Evolutionary conservation across 2,888 invertebrate species (phyloP).

Genomic region (Lycocerus yunnanus): DNA sequence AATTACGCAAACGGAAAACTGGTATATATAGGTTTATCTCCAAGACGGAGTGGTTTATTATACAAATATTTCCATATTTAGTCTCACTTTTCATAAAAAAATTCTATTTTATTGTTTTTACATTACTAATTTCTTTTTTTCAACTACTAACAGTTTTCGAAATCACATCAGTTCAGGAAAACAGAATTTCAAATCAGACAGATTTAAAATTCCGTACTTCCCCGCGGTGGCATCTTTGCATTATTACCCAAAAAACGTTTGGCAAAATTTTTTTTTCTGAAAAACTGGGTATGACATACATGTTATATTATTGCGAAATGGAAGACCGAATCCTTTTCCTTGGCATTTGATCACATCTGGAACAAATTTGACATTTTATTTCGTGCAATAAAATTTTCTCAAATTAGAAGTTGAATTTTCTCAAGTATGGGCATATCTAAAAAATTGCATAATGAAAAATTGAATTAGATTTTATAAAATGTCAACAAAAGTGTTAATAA

Average conservation of each 20-base stretch:
- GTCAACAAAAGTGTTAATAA: neutral
- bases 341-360: neutral
- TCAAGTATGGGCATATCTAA: no score
- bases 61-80: slow-evolving; percentile 10
- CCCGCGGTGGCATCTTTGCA: neutral
- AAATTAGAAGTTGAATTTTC: neutral
- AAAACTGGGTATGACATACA: no score
- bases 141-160: neutral
- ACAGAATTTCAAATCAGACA: neutral
- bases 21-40: neutral
- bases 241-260: neutral
- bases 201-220: neutral
- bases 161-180: neutral
- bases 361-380: neutral
- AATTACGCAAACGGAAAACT: slow-evolving; percentile 8
- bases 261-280: no score
- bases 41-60: slow-evolving; percentile 10
- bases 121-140: neutral
- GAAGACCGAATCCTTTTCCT: neutral
- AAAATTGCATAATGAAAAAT: no score
- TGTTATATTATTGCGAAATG: no score
- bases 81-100: slow-evolving; percentile 4
- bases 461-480: neutral
- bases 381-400: neutral
- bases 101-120: neutral